phyloP scores from a whole-genome alignment of 2,888 invertebrate genomes.

The Eristalinus sepulchralis region DNA sequence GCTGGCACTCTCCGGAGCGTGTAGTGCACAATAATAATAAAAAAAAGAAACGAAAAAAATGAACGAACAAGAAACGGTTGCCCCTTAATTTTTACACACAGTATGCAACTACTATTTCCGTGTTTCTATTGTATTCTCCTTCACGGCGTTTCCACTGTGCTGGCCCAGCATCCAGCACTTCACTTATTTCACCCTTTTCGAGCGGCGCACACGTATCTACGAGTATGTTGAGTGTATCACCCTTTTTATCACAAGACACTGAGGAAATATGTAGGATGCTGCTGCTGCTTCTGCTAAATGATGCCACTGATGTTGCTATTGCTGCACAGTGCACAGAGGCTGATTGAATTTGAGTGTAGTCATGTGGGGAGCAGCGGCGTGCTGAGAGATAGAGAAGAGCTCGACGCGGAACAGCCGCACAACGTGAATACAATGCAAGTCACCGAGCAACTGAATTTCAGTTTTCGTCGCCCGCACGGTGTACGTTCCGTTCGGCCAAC shows the following conservation, averaged over 20 bases:
- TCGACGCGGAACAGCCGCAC: conserved; percentile 42
- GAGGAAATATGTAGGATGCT: conserved; percentile 42
- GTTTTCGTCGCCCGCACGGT: conserved; percentile 33
- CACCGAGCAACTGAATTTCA: conserved; percentile 76
- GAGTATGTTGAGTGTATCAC: conserved; percentile 59
- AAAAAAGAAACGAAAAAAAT: conserved; percentile 14
- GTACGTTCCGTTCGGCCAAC: conserved; percentile 47
- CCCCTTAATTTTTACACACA: conserved; percentile 68
- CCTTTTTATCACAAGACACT: conserved; percentile 59
- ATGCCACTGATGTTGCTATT: conserved; percentile 18
- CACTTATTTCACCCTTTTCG: conserved; percentile 46
- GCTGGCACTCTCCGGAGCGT: conserved; percentile 16
- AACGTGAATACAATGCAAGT: conserved; percentile 75
- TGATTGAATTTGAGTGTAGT: conserved; percentile 54
- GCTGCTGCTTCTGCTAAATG: conserved; percentile 41
- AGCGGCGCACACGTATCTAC: conserved; percentile 42
- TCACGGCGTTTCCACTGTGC: conserved; percentile 33
- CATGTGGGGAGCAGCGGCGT: conserved; percentile 51
- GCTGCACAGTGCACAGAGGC: conserved; percentile 57
- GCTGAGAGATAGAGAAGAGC: conserved; percentile 33
- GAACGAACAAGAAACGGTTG: conserved; percentile 38
- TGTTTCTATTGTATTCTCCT: conserved; percentile 66
- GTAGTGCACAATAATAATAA: conserved; percentile 23
- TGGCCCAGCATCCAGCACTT: conserved; percentile 21
- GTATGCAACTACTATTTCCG: conserved; percentile 62